phyloP scores from a whole-genome alignment of 1,140 invertebrate genomes.

The Orius laevigatus region DNA sequence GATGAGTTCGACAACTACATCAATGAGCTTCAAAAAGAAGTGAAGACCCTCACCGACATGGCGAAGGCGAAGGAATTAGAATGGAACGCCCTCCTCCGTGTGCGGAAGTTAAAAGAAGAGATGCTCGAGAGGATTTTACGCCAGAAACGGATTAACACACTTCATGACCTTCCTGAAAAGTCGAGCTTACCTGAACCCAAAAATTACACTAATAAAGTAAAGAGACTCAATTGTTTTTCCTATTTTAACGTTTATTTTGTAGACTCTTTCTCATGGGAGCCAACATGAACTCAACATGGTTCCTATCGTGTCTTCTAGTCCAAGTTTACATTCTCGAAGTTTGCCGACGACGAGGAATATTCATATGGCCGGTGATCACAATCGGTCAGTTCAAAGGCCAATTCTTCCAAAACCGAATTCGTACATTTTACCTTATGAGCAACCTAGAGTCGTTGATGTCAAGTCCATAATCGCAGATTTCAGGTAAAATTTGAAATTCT shows the following conservation, averaged over 20 bases:
- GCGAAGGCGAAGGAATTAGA: constrained; percentile 61
- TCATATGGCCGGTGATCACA: constrained; percentile 18
- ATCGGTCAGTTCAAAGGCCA: constrained; percentile 20
- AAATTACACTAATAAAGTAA: constrained; percentile 2
- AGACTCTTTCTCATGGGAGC: not conserved
- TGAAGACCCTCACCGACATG: constrained; percentile 46
- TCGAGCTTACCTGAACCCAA: constrained; percentile 4
- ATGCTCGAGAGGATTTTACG: constrained; percentile 48
- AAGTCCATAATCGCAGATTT: constrained; percentile 70
- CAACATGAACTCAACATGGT: constrained; percentile 20
- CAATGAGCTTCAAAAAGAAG: constrained; percentile 39
- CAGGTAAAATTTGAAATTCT: too few species aligned
- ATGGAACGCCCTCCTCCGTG: constrained; percentile 60
- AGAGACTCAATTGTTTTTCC: not conserved
- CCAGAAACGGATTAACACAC: constrained; percentile 29
- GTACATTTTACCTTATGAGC: constrained; percentile 36
- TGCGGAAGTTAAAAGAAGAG: constrained; percentile 68
- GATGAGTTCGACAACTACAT: constrained; percentile 40
- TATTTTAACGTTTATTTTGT: not conserved
- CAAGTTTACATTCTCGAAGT: constrained; percentile 3
- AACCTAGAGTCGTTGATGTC: constrained; percentile 59
- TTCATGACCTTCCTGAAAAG: not conserved
- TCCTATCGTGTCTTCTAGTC: constrained; percentile 21
- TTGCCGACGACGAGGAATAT: not conserved
- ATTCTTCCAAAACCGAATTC: constrained; percentile 26